A percentile compares a stretch with the other conserved stretches of the same genome.
Conservation (phyloP, 2,797 vertebrate species). For the Labroides dimidiatus region DNA sequence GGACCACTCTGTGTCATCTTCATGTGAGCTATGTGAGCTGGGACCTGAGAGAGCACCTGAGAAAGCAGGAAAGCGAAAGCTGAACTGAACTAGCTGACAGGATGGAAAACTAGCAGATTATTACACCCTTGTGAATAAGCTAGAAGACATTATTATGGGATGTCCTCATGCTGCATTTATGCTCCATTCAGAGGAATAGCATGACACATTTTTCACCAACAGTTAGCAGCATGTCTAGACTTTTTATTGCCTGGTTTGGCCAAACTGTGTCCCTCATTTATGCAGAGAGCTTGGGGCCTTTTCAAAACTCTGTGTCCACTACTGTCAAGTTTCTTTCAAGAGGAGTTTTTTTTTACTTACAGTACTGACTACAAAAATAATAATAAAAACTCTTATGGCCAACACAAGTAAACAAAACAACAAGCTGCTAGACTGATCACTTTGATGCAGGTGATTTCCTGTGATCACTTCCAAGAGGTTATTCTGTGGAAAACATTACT, state of each 20-base stretch:
- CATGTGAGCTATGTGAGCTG: slow-evolving; percentile 23
- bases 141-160: slow-evolving; percentile 44
- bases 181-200: slow-evolving; percentile 31
- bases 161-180: slow-evolving; percentile 34
- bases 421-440: too few species aligned
- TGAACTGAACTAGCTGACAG: slow-evolving; percentile 24
- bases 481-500: too few species aligned
- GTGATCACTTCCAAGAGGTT: too few species aligned
- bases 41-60: slow-evolving; percentile 11
- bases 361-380: too few species aligned
- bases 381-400: too few species aligned
- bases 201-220: background rate
- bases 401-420: too few species aligned
- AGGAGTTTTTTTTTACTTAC: too few species aligned
- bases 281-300: background rate
- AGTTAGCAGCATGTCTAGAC: background rate
- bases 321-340: too few species aligned
- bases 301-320: too few species aligned
- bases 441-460: too few species aligned
- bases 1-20: slow-evolving; percentile 6
- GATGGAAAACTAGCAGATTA: slow-evolving; percentile 39
- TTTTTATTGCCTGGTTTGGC: background rate
- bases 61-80: slow-evolving; percentile 3
- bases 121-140: slow-evolving; percentile 21
- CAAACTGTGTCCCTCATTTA: too few species aligned